Evolutionary conservation across 1,140 invertebrate genomes (phyloP).

Genomic region (Anadara kagoshimensis): DNA sequence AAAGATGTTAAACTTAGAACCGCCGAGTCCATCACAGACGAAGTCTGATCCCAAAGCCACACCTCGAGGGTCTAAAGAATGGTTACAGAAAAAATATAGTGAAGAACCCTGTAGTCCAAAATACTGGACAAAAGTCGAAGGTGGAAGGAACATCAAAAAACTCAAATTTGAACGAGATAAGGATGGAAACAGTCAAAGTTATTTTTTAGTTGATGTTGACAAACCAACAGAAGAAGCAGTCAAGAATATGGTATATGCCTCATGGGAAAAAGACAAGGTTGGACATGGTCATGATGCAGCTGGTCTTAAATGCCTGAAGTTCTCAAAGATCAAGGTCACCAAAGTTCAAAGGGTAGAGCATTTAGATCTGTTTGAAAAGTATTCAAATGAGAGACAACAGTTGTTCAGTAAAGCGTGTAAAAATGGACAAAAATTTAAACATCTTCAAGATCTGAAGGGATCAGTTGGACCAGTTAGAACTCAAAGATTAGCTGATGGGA

Average conservation of each 20-base stretch:
- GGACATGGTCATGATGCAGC: constrained; percentile 52
- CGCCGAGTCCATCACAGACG: too few relatives aligned
- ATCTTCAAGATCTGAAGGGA: constrained; percentile 20
- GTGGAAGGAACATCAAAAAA: constrained; percentile 32
- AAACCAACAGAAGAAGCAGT: constrained; percentile 35
- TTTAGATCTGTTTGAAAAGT: constrained; percentile 49
- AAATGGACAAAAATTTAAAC: constrained; percentile 7
- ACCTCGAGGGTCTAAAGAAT: constrained; percentile 27
- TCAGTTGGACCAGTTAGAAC: constrained; percentile 45
- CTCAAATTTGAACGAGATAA: constrained; percentile 18
- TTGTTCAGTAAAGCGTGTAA: constrained; percentile 43
- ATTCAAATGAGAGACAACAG: constrained; percentile 44
- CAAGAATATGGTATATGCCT: constrained; percentile 43
- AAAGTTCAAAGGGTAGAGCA: constrained; percentile 58
- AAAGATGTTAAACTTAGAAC: too few relatives aligned
- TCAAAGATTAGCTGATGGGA: neutral
- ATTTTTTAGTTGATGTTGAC: constrained; percentile 36
- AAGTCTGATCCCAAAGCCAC: too few relatives aligned
- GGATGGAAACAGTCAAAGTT: neutral
- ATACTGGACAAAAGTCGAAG: constrained; percentile 44
- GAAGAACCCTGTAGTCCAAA: constrained; percentile 25
- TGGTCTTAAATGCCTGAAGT: constrained; percentile 35
- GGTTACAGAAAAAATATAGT: constrained; percentile 38
- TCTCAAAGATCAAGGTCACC: constrained; percentile 42
- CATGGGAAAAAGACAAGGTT: constrained; percentile 47